These are phyloP conservation scores for Dusona sp. DNA, from an alignment of 2,888 invertebrate species.

Conservation along the genomic window DNA sequence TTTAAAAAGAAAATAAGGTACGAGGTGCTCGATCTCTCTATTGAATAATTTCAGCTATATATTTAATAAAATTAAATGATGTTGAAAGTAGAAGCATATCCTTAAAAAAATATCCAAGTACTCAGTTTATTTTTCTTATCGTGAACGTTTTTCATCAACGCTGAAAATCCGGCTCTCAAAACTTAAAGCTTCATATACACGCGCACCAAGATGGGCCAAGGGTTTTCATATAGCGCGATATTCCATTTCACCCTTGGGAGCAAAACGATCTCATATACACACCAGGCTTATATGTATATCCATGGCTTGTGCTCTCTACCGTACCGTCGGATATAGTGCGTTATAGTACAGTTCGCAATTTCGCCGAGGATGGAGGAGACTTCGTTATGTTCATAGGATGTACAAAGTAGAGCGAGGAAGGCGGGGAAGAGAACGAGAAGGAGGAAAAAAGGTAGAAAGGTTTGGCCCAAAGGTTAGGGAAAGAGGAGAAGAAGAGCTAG, in stretches of 20 bases:
- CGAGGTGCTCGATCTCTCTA: background rate
- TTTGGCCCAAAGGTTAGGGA: slow-evolving; percentile 39
- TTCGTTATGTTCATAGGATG: slow-evolving; percentile 71
- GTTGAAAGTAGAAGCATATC: background rate
- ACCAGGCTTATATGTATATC: slow-evolving; percentile 29
- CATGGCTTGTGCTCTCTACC: slow-evolving; percentile 35
- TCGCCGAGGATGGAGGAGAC: slow-evolving; percentile 64
- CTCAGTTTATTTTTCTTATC: slow-evolving; percentile 27
- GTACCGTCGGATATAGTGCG: slow-evolving; percentile 54
- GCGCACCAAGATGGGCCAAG: slow-evolving; percentile 28
- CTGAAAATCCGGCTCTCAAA: slow-evolving; percentile 58
- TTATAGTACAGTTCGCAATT: slow-evolving; percentile 62
- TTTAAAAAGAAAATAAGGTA: background rate
- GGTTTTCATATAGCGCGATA: slow-evolving; percentile 52
- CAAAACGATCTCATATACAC: slow-evolving; percentile 61
- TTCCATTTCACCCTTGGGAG: slow-evolving; percentile 59
- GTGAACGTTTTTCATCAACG: slow-evolving; percentile 54
- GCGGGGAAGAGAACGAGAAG: slow-evolving; percentile 31
- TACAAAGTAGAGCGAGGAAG: slow-evolving; percentile 26
- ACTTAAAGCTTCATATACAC: slow-evolving; percentile 45
- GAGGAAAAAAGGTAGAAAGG: slow-evolving; percentile 24
- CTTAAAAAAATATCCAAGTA: slow-evolving; percentile 13
- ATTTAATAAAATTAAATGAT: slow-evolving; percentile 30
- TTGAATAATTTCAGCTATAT: background rate
- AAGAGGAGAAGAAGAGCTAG: slow-evolving; percentile 36